Percentiles rank a stretch among this genome's conserved stretches.
phyloP scores from a whole-genome alignment of 2,797 vertebrate species.

The Chelmon rostratus region DNA sequence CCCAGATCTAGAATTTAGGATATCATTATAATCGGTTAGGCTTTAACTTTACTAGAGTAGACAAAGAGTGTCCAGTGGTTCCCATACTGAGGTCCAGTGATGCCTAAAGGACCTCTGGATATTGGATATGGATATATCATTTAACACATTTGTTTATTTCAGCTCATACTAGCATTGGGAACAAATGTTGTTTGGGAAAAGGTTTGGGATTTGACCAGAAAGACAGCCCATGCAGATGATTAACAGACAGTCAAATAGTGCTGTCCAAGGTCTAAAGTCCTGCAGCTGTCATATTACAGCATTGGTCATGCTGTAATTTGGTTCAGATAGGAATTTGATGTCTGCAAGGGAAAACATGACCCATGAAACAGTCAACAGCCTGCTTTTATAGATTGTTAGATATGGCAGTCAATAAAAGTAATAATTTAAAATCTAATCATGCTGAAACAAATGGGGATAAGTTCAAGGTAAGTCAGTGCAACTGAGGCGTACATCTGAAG shows the following conservation, averaged over 20 bases:
- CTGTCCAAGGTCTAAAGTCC: slow-evolving; percentile 77
- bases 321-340: slow-evolving; percentile 53
- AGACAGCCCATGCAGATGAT: slow-evolving; percentile 61
- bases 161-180: not conserved
- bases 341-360: slow-evolving; percentile 55
- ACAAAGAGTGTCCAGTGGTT: slow-evolving; percentile 8
- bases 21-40: not conserved
- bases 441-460: not conserved
- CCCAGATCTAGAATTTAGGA: not conserved
- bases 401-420: not conserved
- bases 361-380: slow-evolving; percentile 43
- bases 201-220: slow-evolving; percentile 37
- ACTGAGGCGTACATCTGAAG: not conserved
- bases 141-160: not conserved
- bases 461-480: not conserved
- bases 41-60: not conserved
- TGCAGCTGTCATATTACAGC: slow-evolving; percentile 70
- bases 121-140: not conserved
- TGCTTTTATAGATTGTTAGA: slow-evolving; percentile 2
- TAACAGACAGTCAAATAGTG: slow-evolving; percentile 69
- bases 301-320: slow-evolving; percentile 60
- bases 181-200: slow-evolving; percentile 1
- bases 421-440: not conserved
- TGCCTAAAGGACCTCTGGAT: slow-evolving; percentile 6
- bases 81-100: slow-evolving; percentile 26